Base-by-base conservation (phyloP, 2,888 invertebrate species). In the Drosophila lacicola region DNA sequence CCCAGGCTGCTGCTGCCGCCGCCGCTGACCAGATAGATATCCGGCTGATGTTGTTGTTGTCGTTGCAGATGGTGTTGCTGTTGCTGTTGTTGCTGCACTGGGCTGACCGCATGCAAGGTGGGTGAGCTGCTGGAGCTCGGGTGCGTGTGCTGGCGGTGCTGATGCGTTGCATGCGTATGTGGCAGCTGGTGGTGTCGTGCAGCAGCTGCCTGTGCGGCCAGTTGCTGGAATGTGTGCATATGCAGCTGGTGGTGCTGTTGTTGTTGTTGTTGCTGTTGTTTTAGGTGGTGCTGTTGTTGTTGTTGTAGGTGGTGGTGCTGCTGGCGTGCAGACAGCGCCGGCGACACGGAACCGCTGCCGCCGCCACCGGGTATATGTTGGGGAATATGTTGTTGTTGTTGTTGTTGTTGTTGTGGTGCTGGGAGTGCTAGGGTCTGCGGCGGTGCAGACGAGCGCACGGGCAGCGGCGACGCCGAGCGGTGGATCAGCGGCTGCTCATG, bases 11-110 rank as follows among this genome's bases (percentile, higher is more conserved):
- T 90, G 81, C 91, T 90, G 81, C 91, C 91, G 81, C 91, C 90
- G 81, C 91, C 91, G 90, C 92, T 92, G 82, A 92, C 90, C 87
- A 92, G 80, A 83, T 92, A 92, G 61, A 92, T 92, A 70, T 92
- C 92, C 63, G 92, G 92, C 63, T 91, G 91, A 50, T 78, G 73
- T 5, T 72, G 76, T 19, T 60, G 61, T 4, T 69, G 78, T 17
- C 17, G 17, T 17, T 17, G 17, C 17, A 17, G 17, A 17, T 17
- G 17, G 17, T 17, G 17, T 33, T 51, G 50, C 1, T 46, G 71
- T 5, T 34, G 53, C 0, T 54, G 74, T 1, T 60, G 89, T 4
- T 71, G 80, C 21, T 62, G 71, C 45, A 91, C 78, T 21, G 90
- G 90, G 69, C 91, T 91, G 58, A 91, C 80, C 42, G 86, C 86